phyloP scores from a whole-genome alignment of 2,888 invertebrate species.

The Saturnia japonica region DNA sequence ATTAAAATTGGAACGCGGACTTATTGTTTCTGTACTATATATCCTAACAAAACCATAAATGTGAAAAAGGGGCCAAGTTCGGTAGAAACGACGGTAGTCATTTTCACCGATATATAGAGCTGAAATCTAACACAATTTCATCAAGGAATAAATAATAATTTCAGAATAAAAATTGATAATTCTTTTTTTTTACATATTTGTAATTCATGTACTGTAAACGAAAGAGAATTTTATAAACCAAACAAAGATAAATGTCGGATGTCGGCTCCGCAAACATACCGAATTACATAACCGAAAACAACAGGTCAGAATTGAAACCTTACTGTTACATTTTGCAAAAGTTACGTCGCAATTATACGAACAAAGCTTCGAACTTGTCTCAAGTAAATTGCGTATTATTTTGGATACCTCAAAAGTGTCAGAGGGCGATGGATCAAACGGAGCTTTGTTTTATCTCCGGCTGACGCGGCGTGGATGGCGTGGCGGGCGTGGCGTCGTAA shows the following conservation, averaged over 20 bases:
- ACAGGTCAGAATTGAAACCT: constrained; percentile 39
- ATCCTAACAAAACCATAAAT: too few relatives aligned
- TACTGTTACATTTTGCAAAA: constrained; percentile 28
- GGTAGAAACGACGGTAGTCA: too few relatives aligned
- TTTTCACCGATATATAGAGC: too few relatives aligned
- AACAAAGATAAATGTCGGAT: not conserved
- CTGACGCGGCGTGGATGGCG: constrained; percentile 31
- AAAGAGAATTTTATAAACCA: not conserved
- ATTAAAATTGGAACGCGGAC: constrained; percentile 34
- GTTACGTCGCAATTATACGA: constrained; percentile 52
- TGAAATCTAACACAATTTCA: not conserved
- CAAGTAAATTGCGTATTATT: constrained; percentile 59
- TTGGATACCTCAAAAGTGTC: constrained; percentile 51
- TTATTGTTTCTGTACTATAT: not conserved
- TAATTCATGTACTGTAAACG: not conserved
- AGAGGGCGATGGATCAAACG: constrained; percentile 66
- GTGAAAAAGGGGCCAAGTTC: too few relatives aligned
- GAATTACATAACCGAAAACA: constrained; percentile 32
- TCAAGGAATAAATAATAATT: not conserved
- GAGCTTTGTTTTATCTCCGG: constrained; percentile 66
- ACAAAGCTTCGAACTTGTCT: constrained; percentile 64
- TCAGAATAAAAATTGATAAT: not conserved
- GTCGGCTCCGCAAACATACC: constrained; percentile 8
- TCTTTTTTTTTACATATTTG: not conserved
- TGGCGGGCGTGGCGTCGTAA: not conserved